Percentiles rank a stretch among this genome's conserved stretches.
phyloP scores from a whole-genome alignment of 2,113 vertebrate genomes.

The Bothrops jararaca region DNA sequence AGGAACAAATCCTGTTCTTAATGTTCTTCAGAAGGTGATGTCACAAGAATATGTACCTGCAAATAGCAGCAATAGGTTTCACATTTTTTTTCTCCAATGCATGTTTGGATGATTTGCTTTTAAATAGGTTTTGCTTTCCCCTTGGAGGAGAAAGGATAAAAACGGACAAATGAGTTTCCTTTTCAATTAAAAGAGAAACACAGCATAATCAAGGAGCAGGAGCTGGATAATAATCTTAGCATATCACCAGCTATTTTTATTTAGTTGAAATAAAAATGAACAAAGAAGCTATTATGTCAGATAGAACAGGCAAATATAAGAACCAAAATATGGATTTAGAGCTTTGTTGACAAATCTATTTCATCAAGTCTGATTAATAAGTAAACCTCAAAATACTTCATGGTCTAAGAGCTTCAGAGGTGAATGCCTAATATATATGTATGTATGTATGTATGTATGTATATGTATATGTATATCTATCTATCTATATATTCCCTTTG shows the following conservation, averaged over 20 bases:
- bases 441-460: background rate
- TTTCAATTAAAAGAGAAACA: background rate
- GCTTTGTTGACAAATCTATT: slow-evolving; percentile 73
- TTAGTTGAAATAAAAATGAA: slow-evolving; percentile 24
- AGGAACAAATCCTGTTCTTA: background rate
- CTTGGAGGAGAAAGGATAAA: slow-evolving; percentile 12
- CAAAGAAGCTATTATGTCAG: background rate
- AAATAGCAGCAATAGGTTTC: background rate
- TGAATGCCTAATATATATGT: slow-evolving; percentile 65
- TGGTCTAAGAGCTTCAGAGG: slow-evolving; percentile 68
- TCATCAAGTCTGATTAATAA: slow-evolving; percentile 69
- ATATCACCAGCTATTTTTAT: background rate
- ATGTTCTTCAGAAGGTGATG: slow-evolving; percentile 15
- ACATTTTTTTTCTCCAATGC: background rate
- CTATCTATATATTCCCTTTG: slow-evolving; percentile 36
- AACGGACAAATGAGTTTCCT: background rate
- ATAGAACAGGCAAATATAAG: background rate
- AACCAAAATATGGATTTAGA: slow-evolving; percentile 62
- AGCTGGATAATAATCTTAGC: background rate
- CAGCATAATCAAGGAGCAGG: background rate
- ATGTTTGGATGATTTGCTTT: background rate
- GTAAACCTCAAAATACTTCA: slow-evolving; percentile 64
- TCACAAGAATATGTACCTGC: background rate
- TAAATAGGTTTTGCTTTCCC: background rate
- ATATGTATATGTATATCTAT: too few relatives aligned